Conservation (phyloP, 2,797 vertebrate species). For the Apogon hyalosoma region DNA sequence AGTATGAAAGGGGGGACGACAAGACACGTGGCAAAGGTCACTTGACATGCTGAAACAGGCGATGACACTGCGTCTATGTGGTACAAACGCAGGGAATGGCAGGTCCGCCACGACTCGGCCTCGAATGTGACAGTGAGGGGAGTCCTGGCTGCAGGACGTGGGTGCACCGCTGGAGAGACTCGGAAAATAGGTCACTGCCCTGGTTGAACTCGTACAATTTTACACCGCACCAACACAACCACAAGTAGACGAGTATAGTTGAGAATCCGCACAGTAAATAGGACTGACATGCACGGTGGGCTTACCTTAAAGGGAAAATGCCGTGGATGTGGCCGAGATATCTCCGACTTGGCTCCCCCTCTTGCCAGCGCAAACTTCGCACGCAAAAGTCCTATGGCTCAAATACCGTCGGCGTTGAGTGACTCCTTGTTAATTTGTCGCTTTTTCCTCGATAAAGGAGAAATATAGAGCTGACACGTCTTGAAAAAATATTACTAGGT, state of each 20-base stretch:
- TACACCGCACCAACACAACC: constrained; percentile 8
- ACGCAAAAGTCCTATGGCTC: constrained; percentile 60
- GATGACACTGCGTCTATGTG: constrained; percentile 31
- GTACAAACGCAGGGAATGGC: constrained; percentile 44
- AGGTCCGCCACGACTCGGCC: constrained; percentile 51
- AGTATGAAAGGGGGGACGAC: neutral
- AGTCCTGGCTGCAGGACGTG: constrained; percentile 40
- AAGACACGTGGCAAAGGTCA: constrained; percentile 25
- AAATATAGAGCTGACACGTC: constrained; percentile 55
- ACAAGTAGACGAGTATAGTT: constrained; percentile 30
- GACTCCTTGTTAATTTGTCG: constrained; percentile 58
- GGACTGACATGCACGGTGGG: constrained; percentile 35
- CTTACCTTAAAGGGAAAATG: constrained; percentile 79
- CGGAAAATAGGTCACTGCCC: constrained; percentile 79
- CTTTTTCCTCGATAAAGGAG: constrained; percentile 40
- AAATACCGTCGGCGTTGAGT: constrained; percentile 51
- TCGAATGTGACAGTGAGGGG: constrained; percentile 30
- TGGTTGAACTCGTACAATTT: constrained; percentile 60
- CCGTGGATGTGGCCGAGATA: constrained; percentile 67
- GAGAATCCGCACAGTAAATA: constrained; percentile 28
- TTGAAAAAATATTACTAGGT: constrained; percentile 56
- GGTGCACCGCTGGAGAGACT: constrained; percentile 61
- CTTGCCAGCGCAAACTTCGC: constrained; percentile 78
- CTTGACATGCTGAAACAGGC: neutral
- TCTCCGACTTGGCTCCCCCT: constrained; percentile 60